Evolutionary conservation across 2,888 invertebrate genomes (phyloP), one percentile per base, ranked within the genome.

Genomic region (Drosophila borealis): DNA sequence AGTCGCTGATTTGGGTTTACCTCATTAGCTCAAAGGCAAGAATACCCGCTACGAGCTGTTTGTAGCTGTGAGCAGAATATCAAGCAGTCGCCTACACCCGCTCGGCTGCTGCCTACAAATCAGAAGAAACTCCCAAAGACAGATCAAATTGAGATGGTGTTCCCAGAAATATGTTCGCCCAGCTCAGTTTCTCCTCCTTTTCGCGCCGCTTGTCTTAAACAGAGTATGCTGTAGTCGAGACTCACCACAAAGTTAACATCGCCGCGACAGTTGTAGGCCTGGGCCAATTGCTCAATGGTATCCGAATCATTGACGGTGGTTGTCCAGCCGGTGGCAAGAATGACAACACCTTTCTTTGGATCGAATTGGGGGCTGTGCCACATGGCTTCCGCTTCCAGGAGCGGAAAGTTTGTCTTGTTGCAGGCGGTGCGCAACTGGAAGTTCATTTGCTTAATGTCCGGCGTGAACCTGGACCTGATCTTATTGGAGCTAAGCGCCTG

Each of bases 251-350:
- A 92, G 70, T 92, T 92, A 0, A 83, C 80, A 74, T 89, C 90
- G 4, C 89, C 91, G 21, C 92, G 90, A 50, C 91, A 91, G 21
- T 76, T 84, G 60, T 91, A 92, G 29, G 92, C 92, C 59, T 90
- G 75, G 10, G 88, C 87, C 14, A 92, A 61, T 0, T 64, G 75
- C 17, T 89, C 82, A 45, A 92, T 90, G 14, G 82, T 67, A 3
- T 89, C 85, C 4, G 88, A 78, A 3, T 89, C 90, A 68, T 90
- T 90, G 6, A 92, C 79, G 11, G 84, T 90, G 4, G 92, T 92
- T 2, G 86, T 89, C 92, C 92, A 92, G 5, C 92, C 92, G 3
- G 92, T 92, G 19, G 91, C 90, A 55, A 92, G 69, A 14, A 92
- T 88, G 8, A 92, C 90, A 3, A 91, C 89, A 56, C 87, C 85